Evolutionary conservation across 2,888 invertebrate species (phyloP).

Genomic region (Timema podura): DNA sequence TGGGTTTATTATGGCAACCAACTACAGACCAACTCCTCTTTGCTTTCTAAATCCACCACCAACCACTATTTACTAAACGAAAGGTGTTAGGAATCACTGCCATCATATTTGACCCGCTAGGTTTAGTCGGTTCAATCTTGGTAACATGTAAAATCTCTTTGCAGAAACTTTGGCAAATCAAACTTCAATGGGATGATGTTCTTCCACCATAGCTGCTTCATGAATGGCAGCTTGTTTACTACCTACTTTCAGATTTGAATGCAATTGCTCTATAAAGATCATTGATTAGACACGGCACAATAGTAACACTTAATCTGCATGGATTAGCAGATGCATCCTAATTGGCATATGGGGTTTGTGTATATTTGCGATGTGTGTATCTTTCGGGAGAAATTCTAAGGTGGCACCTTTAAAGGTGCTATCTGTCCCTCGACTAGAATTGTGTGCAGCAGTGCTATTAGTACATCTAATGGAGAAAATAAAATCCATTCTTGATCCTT

Average conservation of each 20-base stretch:
- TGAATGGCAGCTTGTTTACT: not conserved
- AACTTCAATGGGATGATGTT: conserved; percentile 35
- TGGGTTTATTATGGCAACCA: no score
- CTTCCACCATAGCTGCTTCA: conserved; percentile 23
- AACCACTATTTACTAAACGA: no score
- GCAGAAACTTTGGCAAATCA: conserved; percentile 33
- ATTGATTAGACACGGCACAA: no score
- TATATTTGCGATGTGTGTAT: conserved; percentile 33
- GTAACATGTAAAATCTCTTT: conserved; percentile 33
- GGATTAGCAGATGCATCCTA: not conserved
- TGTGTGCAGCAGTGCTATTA: conserved; percentile 36
- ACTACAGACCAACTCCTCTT: no score
- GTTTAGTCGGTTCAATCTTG: not conserved
- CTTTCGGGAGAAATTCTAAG: conserved; percentile 27
- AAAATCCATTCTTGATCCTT: conserved; percentile 18
- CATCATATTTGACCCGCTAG: not conserved
- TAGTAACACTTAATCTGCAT: not conserved
- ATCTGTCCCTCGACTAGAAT: conserved; percentile 37
- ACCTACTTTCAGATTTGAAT: not conserved
- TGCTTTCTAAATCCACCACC: no score
- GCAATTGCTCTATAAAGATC: no score
- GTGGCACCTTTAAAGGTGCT: conserved; percentile 34
- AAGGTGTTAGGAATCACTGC: no score
- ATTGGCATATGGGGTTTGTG: not conserved
- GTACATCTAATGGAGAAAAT: conserved; percentile 30